These are phyloP conservation scores for Ennomos fuscantarius DNA, from an alignment of 2,888 invertebrate species.

Conservation along the genomic window DNA sequence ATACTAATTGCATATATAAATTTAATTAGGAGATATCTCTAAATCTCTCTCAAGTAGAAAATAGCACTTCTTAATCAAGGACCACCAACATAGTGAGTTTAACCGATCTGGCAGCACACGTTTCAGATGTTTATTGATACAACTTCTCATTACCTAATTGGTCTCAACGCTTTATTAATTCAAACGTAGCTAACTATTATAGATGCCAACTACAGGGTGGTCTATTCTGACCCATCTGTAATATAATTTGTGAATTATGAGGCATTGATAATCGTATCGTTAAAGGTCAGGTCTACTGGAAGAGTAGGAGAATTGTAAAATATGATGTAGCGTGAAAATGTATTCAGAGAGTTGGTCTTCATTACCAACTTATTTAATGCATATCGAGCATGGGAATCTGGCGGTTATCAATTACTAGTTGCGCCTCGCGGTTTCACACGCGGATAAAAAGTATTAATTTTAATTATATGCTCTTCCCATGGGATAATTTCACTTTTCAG, in stretches of 20 bases:
- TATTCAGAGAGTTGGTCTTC: slow-evolving; percentile 52
- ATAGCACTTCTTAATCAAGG: slow-evolving; percentile 38
- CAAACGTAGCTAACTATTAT: slow-evolving; percentile 55
- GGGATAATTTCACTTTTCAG: too few relatives aligned
- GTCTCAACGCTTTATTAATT: slow-evolving; percentile 70
- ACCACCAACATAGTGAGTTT: slow-evolving; percentile 55
- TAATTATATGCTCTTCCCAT: too few relatives aligned
- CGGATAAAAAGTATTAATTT: too few relatives aligned
- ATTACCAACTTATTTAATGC: slow-evolving; percentile 28
- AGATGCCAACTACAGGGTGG: slow-evolving; percentile 61
- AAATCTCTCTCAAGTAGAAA: slow-evolving; percentile 31
- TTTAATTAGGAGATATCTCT: slow-evolving; percentile 33
- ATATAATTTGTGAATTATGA: slow-evolving; percentile 55
- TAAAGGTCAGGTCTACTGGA: slow-evolving; percentile 59
- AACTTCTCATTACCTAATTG: slow-evolving; percentile 62
- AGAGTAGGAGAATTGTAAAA: slow-evolving; percentile 66
- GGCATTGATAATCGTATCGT: slow-evolving; percentile 66
- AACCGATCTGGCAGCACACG: slow-evolving; percentile 45
- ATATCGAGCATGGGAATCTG: slow-evolving; percentile 12
- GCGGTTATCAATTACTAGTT: too few relatives aligned
- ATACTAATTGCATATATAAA: slow-evolving; percentile 37
- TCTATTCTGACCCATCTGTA: slow-evolving; percentile 51
- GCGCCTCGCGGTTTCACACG: too few relatives aligned
- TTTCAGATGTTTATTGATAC: slow-evolving; percentile 53
- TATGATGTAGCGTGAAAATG: slow-evolving; percentile 70